Evolutionary conservation across 2,888 invertebrate species (phyloP).

Genomic region (Aspidiotus rigidus): DNA sequence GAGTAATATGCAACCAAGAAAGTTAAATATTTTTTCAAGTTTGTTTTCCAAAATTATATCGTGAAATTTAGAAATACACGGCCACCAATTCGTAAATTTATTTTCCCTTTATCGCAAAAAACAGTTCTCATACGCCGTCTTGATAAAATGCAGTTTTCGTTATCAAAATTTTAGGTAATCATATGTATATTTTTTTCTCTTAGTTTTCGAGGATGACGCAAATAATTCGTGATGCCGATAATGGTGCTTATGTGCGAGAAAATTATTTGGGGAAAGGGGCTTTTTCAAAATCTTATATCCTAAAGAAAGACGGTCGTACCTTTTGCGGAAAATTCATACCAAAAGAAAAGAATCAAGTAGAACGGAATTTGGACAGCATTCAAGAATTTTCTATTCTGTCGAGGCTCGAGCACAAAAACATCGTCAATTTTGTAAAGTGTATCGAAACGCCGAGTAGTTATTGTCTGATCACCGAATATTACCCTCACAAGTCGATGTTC

Average conservation of each 20-base stretch:
- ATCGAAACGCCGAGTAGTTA: slow-evolving; percentile 21
- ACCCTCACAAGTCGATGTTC: slow-evolving; percentile 28
- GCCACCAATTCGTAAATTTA: no score
- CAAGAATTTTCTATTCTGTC: slow-evolving; percentile 26
- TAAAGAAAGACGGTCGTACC: slow-evolving; percentile 20
- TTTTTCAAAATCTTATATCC: slow-evolving; percentile 22
- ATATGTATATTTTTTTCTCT: neutral
- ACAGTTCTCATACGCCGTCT: no score
- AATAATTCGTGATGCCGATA: slow-evolving; percentile 21
- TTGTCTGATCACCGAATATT: slow-evolving; percentile 28
- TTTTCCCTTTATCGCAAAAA: no score
- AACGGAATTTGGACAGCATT: slow-evolving; percentile 17
- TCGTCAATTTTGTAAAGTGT: slow-evolving; percentile 24
- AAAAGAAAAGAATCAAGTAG: slow-evolving; percentile 20
- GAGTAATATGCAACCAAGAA: no score
- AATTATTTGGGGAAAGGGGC: slow-evolving; percentile 28
- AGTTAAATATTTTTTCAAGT: no score
- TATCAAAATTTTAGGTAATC: slow-evolving; percentile 6
- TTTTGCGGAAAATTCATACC: slow-evolving; percentile 28
- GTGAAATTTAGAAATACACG: no score
- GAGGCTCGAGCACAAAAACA: slow-evolving; percentile 22
- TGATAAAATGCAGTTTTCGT: neutral
- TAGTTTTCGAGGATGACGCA: slow-evolving; percentile 15
- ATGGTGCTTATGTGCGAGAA: slow-evolving; percentile 14
- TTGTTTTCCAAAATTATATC: no score